Evolutionary conservation across 2,888 invertebrate genomes (phyloP), one percentile per base, ranked within the genome.

Genomic region (Loripinus fragilis): DNA sequence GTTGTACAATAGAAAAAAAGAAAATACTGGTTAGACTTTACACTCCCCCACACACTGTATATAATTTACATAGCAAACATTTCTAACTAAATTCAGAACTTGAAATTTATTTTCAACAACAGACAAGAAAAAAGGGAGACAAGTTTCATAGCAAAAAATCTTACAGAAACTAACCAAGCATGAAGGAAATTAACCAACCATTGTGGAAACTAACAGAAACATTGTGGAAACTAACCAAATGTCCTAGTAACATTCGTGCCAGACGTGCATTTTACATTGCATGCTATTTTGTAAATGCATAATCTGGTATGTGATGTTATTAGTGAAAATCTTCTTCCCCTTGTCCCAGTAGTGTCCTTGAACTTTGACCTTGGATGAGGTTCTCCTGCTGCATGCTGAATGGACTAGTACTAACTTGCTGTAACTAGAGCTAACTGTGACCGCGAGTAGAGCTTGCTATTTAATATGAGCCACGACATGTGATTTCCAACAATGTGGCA

Each of bases 261-360:
- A 98, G 98, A 96, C 96, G 97, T 97, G 98, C 97, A 97, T 98
- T 98, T 48, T 90, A 97, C 98, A 98, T 94, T 93, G 93, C 87
- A 87, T 83, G 78, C 72, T 94, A 95, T 70, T 95, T 96, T 98
- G 98, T 98, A 98, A 98, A 98, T 98, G 98, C 98, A 98, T 98
- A 97, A 98, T 98, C 91, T 91, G 91, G 98, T 98, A 98, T 98
- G 89, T 87, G 89, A 87, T 74, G 65, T 74, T 76, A 71, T 33
- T 74, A 73, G 78, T 75, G 83, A 64, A 45, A n/a, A n/a, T 5
- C 73, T 75, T 67, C 67, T 67, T 67, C 67, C 67, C 42, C 33
- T 67, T 60, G 33, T 72, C 72, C 74, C 64, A 23, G 80, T 83
- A 79, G 78, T 79, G 76, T 74, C 74, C 69, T 60, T 48, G 64